Evolutionary conservation across 2,888 invertebrate species (phyloP).

Genomic region (Trachelus stipa): DNA sequence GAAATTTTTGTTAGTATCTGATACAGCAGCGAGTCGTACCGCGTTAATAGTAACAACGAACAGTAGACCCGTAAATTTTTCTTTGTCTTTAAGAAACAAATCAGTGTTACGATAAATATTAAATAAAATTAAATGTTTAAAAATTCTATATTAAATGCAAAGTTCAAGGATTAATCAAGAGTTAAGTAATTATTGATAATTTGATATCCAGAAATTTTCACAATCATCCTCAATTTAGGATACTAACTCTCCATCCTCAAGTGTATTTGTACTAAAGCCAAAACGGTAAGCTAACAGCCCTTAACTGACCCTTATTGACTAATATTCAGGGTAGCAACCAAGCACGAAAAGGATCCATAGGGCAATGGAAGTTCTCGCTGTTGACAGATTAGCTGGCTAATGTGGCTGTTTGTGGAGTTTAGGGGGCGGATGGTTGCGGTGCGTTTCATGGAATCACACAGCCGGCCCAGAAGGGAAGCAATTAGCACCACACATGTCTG

Average conservation of each 20-base stretch:
- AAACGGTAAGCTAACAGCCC: background rate
- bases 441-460: conserved; percentile 43
- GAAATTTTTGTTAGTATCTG: background rate
- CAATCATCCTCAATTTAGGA: background rate
- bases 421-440: conserved; percentile 19
- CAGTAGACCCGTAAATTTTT: background rate
- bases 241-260: background rate
- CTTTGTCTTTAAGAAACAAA: background rate
- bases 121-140: background rate
- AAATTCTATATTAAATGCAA: background rate
- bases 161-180: background rate
- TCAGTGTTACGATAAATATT: background rate
- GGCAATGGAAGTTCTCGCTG: conserved; percentile 29
- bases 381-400: conserved; percentile 47
- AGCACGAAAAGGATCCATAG: conserved; percentile 9
- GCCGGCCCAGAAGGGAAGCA: conserved; percentile 43
- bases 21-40: background rate
- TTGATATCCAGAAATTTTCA: background rate
- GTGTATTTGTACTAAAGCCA: background rate
- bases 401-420: conserved; percentile 25
- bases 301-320: background rate
- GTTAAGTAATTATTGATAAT: background rate
- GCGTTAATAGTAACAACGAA: background rate
- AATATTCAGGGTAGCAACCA: background rate
- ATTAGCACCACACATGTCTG: conserved; percentile 53